Evolutionary conservation across 2,797 vertebrate species (phyloP).

Genomic region (Chiropotes sagulatus): DNA sequence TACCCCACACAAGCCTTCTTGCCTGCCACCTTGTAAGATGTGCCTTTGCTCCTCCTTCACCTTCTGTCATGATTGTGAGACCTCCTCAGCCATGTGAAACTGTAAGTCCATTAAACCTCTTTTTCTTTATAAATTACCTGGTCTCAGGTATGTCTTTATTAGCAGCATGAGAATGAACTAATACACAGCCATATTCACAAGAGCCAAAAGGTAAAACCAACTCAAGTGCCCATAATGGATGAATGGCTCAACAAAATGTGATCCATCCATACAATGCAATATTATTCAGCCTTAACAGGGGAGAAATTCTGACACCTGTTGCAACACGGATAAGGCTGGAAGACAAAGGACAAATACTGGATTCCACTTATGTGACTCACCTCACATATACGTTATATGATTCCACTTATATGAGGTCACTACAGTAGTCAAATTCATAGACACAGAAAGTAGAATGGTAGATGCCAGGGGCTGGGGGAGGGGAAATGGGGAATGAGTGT

Average conservation of each 20-base stretch:
- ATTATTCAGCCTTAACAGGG: background rate
- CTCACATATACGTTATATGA: background rate
- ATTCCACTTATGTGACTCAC: too few relatives aligned
- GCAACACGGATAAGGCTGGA: rapidly evolving
- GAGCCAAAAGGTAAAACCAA: too few relatives aligned
- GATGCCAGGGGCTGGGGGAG: rapidly evolving
- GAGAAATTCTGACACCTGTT: background rate
- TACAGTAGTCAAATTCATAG: background rate
- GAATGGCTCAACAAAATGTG: background rate
- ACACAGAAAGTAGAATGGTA: background rate
- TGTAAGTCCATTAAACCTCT: too few relatives aligned
- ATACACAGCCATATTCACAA: background rate
- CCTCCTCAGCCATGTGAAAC: too few relatives aligned
- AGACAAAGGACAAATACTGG: background rate
- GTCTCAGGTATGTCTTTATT: too few relatives aligned
- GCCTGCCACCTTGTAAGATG: too few relatives aligned
- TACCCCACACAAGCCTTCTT: too few relatives aligned
- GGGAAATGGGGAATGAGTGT: background rate
- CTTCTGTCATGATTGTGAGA: too few relatives aligned
- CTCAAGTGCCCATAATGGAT: background rate
- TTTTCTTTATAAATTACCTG: too few relatives aligned
- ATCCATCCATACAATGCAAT: background rate
- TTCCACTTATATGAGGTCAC: background rate
- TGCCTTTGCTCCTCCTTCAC: too few relatives aligned
- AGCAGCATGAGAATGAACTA: too few relatives aligned